Evolutionary conservation across 2,797 vertebrate species (phyloP), one percentile per base, ranked within the genome.

Genomic region (Clarias pachynema): DNA sequence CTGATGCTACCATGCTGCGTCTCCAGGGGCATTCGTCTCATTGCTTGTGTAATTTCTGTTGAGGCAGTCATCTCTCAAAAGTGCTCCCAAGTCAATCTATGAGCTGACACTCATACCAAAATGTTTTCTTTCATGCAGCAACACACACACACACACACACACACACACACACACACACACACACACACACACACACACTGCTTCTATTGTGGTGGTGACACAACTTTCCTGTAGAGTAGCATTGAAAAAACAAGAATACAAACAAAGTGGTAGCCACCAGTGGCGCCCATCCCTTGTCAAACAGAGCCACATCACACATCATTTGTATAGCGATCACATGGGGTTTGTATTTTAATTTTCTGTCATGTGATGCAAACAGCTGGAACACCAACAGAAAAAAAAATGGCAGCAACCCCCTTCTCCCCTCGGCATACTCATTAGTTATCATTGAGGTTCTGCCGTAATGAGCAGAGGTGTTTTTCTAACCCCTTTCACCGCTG

Each of bases 61-160:
- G 89, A 94, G 88, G 86, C 69, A 53, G 75, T 94, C 91, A 93
- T 93, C 91, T 91, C 89, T 94, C 93, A 94, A 89, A 84, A 87
- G 87, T 83, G 87, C 90, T 93, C 93, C 92, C 90, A 90, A 91
- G 31, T 70, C 79, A 74, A 29, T 81, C 84, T 49, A 56, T 63
- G 18, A 60, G 12, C 26, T 84, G 63, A 83, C 85, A 83, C 60
- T 34, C 85, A 81, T n/a, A 37, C 34, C 29, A 63, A n/a, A 70
- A 69, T 79, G 65, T 72, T 66, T 49, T 5, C 49, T 37, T 82
- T 82, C 70, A 91, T 89, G 87, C 84, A 66, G 87, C 84, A 80
- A 80, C 85, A 90, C 69, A 31, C 80, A 60, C 44, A 81, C 44
- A 40, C 73, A 74, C 49, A 73, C 70, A 73, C 37, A 74, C 69